These are phyloP conservation scores for Drosophila willistoni DNA, from an alignment of 1,140 invertebrate species.

Conservation along the genomic window DNA sequence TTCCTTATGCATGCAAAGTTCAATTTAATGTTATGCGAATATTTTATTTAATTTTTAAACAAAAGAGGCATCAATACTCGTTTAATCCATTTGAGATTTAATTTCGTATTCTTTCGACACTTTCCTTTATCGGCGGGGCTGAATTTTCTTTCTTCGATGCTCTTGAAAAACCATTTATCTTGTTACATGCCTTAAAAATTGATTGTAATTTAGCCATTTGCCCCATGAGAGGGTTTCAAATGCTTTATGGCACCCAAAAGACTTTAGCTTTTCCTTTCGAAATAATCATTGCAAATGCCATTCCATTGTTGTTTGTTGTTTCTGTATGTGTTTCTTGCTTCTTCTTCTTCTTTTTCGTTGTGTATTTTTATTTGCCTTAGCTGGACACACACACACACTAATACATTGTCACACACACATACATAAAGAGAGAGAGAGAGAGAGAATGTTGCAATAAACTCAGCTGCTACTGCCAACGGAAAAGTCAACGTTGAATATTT, in stretches of 20 bases:
- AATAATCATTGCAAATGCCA: conserved; percentile 64
- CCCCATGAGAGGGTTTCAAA: conserved; percentile 27
- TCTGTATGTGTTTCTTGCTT: conserved; percentile 23
- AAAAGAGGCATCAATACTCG: conserved; percentile 1
- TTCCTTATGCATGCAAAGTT: no score
- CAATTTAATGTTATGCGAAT: no score
- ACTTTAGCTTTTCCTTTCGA: conserved; percentile 47
- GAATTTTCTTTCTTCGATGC: conserved; percentile 18
- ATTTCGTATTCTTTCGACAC: conserved; percentile 43
- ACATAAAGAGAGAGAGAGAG: background rate
- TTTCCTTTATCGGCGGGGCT: conserved; percentile 22
- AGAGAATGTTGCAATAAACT: conserved; percentile 7
- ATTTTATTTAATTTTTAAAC: no score
- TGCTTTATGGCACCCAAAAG: conserved; percentile 75
- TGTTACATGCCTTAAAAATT: conserved; percentile 65
- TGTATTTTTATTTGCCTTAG: conserved; percentile 8
- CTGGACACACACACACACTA: conserved; percentile 11
- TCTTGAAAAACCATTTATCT: conserved; percentile 50
- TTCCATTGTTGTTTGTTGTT: conserved; percentile 7
- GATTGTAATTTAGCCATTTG: conserved; percentile 66
- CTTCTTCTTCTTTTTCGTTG: background rate
- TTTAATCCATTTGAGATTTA: background rate
- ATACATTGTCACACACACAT: background rate
- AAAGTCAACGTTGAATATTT: conserved; percentile 58
- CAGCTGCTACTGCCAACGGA: conserved; percentile 19